Base-by-base conservation (phyloP, 2,113 vertebrate species). In the Orycteropus afer region DNA sequence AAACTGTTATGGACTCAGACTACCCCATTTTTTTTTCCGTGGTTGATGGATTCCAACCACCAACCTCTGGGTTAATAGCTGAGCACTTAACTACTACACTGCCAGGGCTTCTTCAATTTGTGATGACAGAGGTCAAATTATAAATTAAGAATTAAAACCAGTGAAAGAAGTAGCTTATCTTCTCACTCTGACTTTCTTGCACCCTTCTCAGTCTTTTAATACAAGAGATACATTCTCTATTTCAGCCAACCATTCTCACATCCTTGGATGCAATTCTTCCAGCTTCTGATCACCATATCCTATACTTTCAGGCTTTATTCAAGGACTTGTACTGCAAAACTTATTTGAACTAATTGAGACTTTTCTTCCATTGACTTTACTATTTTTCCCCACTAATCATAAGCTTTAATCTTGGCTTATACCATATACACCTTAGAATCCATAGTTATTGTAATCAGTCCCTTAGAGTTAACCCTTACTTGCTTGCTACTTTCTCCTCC, bases 141-240 rank as follows among this genome's bases (percentile, higher is more conserved):
- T 13, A 93, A 84, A 77, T 7, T 49, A 34, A 92, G 47, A 57
- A 10, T 83, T 85, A 91, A 90, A 94, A 65, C n/a, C 14, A 37
- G 18, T 57, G 86, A 55, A 25, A 82, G 32, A 87, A 65, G 49
- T n/a, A 51, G 20, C 18, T 85, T 18, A 51, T n/a, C 4, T 51
- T 77, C 27, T 80, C 47, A 57, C 2, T 85, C 7, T 81, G 9
- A 51, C 45, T 10, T 20, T 93, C 6, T 13, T 85, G 7, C 51
- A 53, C 12, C 51, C 51, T 57, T 57, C 55, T 57, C 55, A 42
- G 15, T 49, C 7, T 32, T 45, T 63, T 77, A 23, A 53, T 25
- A n/a, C n/a, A 79, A n/a, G 8, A 37, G n/a, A 25, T 25, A 18
- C 59, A 12, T 34, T 45, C 8, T 49, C 15, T 67, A 7, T 82